Percentiles rank a stretch among this genome's conserved stretches.
These are phyloP conservation scores for Epinotia brunnichana DNA, from an alignment of 2,888 invertebrate species.

Conservation along the genomic window DNA sequence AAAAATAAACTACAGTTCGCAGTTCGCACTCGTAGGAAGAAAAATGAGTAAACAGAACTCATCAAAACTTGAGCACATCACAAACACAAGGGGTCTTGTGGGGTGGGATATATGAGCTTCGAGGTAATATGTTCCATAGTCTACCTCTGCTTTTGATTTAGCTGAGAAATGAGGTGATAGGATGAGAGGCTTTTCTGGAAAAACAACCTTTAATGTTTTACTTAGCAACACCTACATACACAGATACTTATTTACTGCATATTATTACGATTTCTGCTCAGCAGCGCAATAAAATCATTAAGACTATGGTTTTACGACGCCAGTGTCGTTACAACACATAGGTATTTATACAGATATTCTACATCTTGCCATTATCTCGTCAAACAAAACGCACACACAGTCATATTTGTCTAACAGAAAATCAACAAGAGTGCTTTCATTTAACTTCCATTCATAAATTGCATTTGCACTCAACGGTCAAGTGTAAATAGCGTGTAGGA, in stretches of 20 bases:
- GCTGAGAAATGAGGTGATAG: not conserved
- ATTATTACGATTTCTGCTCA: not conserved
- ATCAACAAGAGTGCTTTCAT: constrained; percentile 32
- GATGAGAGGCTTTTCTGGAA: not conserved
- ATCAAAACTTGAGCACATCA: constrained; percentile 38
- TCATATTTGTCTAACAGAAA: constrained; percentile 24
- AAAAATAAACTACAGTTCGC: constrained; percentile 64
- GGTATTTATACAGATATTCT: not conserved
- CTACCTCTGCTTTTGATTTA: constrained; percentile 1
- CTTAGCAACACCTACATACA: no score
- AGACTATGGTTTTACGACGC: not conserved
- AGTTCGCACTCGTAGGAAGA: constrained; percentile 46
- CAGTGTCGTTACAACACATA: not conserved
- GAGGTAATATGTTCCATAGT: not conserved
- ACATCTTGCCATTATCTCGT: not conserved
- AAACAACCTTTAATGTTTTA: not conserved
- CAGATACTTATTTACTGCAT: not conserved
- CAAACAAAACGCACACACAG: constrained; percentile 6
- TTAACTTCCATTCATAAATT: constrained; percentile 46
- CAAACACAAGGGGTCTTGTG: constrained; percentile 32
- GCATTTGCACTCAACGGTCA: constrained; percentile 51
- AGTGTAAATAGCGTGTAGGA: constrained; percentile 52
- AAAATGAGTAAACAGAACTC: constrained; percentile 36
- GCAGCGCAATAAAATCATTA: not conserved
- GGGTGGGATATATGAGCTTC: constrained; percentile 1